Base-by-base conservation (phyloP, 2,888 invertebrate genomes). In the Rhogogaster chlorosoma region DNA sequence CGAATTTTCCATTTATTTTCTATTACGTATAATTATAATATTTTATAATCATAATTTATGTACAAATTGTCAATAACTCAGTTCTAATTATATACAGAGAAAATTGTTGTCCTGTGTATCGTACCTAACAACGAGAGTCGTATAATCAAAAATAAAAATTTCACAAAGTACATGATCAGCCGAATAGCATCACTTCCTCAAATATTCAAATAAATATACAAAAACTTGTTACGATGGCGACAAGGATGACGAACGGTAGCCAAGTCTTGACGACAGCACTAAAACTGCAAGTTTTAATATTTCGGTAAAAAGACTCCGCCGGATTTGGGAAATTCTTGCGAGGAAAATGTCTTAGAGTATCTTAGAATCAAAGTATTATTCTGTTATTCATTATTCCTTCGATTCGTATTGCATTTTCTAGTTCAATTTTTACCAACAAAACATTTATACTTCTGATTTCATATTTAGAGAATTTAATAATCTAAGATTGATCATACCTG, bases 231-330 rank as follows among this genome's bases (percentile, higher is more conserved):
- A 91, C 86, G 42, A 91, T 85, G 5, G 87, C 85, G 49, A 92
- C 88, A 64, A 96, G 93, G 61, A 96, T 92, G 15, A 94, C 84
- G 92, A 98, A 98, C 9, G 98, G 98, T 85, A 97, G 88, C 98
- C 98, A 98, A 0, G 98, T 97, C 94, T 97, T 98, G 61, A 98
- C 85, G 89, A 97, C 96, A 80, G 95, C 96, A 77, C 92, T 91
- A 90, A 95, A 94, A 93, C 96, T 97, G 93, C 87, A 95, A 95
- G 86, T 49, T 80, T 80, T 26, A 36, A 80, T 61, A 32, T 57
- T 38, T 61, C 61, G 22, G 15, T 77, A 18, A 49, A 15, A 18
- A 12, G 12, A 45, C 22, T 26, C 10, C 15, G 26, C 2, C 3
- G 2, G 75, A 64, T 29, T 64, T 29, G 7, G 7, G 5, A 15